Conservation (phyloP, 2,113 vertebrate species). For the Oncorhynchus kisutch region DNA sequence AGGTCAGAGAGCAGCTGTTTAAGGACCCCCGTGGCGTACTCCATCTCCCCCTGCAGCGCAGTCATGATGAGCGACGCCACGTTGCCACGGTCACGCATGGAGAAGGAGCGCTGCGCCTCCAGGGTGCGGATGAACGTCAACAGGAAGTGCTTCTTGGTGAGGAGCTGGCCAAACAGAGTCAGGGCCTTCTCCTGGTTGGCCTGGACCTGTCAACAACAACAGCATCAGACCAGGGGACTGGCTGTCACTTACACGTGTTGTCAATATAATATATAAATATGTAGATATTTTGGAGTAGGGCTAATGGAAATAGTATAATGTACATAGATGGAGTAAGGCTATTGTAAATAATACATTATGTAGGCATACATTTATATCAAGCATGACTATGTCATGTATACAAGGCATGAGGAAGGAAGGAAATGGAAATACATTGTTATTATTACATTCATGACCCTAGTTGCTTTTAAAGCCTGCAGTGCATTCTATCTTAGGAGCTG, state of each 20-base stretch:
- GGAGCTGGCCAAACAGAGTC: slow-evolving; percentile 91
- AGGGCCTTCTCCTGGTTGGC: slow-evolving; percentile 96
- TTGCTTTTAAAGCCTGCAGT: not conserved
- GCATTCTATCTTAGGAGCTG: not conserved
- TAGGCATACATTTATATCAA: no score
- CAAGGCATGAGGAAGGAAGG: not conserved
- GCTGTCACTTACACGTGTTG: no score
- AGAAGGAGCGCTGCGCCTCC: slow-evolving; percentile 95
- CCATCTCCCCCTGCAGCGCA: slow-evolving; percentile 95
- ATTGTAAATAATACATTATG: no score
- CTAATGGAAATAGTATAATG: no score
- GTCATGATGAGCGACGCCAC: slow-evolving; percentile 98
- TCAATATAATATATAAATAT: no score
- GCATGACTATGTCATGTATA: not conserved
- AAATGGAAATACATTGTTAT: no score
- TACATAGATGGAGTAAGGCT: no score
- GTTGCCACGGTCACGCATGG: slow-evolving; percentile 94
- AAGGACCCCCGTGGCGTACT: slow-evolving; percentile 93
- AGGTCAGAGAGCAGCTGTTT: slow-evolving; percentile 96
- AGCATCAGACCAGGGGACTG: not conserved
- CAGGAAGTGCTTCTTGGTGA: slow-evolving; percentile 97
- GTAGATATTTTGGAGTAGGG: no score
- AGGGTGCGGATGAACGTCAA: slow-evolving; percentile 94
- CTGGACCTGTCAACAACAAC: slow-evolving; percentile 78
- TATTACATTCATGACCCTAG: no score